phyloP scores from a whole-genome alignment of 2,888 invertebrate species.

The Heliconius erato region DNA sequence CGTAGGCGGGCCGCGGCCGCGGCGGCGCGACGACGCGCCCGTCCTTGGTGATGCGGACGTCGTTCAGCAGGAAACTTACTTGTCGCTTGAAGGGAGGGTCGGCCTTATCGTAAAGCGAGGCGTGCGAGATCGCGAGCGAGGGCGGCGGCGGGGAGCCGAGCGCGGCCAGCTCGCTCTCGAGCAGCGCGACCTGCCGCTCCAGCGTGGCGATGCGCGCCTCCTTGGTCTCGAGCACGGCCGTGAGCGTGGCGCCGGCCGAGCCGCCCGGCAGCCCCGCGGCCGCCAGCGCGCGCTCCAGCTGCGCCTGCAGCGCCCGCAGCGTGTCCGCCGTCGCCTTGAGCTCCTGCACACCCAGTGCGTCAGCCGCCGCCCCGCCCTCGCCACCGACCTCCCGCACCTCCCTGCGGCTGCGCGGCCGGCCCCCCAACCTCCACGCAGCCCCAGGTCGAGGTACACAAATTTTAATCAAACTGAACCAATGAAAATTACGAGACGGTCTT shows the following conservation, averaged over 20 bases:
- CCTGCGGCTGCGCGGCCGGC: conserved; percentile 65
- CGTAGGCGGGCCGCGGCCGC: conserved; percentile 62
- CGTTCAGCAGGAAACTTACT: conserved; percentile 94
- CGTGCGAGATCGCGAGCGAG: conserved; percentile 84
- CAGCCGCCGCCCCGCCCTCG: conserved; percentile 74
- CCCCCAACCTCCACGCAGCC: conserved; percentile 67
- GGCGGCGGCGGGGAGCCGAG: conserved; percentile 83
- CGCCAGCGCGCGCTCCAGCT: conserved; percentile 90
- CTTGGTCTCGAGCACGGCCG: conserved; percentile 93
- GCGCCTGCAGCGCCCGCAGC: conserved; percentile 92
- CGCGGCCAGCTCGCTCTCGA: conserved; percentile 90
- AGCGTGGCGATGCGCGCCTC: conserved; percentile 94
- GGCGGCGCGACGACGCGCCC: conserved; percentile 84
- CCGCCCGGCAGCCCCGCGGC: conserved; percentile 87
- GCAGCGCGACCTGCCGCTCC: conserved; percentile 93
- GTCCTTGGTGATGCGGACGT: conserved; percentile 92
- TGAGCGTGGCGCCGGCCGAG: conserved; percentile 88
- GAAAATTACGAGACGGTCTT: conserved; percentile 79
- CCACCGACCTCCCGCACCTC: conserved; percentile 63
- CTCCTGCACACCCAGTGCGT: conserved; percentile 87
- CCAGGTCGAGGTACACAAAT: conserved; percentile 72
- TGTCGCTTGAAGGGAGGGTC: conserved; percentile 90
- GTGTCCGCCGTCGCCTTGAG: conserved; percentile 94
- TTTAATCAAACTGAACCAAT: conserved; percentile 74
- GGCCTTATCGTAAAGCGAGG: conserved; percentile 88